Percentiles rank a stretch among this genome's conserved stretches.
Conservation (phyloP, 2,888 invertebrate genomes). For the Cephus sareptanus region DNA sequence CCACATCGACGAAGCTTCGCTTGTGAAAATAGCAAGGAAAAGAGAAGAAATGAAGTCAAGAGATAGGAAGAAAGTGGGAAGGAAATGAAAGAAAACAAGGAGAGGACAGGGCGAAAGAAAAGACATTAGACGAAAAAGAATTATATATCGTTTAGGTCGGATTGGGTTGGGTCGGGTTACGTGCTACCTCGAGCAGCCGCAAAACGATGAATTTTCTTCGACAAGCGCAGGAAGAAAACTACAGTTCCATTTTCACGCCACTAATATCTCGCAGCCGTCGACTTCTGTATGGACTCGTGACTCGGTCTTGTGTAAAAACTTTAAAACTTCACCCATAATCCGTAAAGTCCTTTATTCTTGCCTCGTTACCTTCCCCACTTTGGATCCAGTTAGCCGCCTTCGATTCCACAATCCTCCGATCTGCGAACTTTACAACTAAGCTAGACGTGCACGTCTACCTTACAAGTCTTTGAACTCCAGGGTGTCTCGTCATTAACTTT, state of each 20-base stretch:
- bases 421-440: neutral
- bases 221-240: neutral
- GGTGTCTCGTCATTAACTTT: neutral
- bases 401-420: neutral
- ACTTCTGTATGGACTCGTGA: neutral
- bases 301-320: neutral
- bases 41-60: neutral
- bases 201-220: neutral
- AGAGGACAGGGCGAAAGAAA: neutral
- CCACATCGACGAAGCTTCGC: constrained; percentile 6
- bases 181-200: neutral
- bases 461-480: neutral
- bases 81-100: neutral
- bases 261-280: neutral
- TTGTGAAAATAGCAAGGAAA: neutral
- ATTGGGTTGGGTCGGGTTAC: neutral
- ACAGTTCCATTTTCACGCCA: neutral
- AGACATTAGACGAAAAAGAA: neutral
- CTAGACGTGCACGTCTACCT: neutral
- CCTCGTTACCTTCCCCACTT: neutral
- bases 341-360: neutral
- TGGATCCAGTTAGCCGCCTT: neutral
- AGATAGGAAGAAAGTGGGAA: constrained; percentile 12
- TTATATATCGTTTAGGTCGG: neutral
- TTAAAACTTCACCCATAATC: neutral